Conservation (phyloP, 2,888 invertebrate genomes). For the Bimastos eiseni region DNA sequence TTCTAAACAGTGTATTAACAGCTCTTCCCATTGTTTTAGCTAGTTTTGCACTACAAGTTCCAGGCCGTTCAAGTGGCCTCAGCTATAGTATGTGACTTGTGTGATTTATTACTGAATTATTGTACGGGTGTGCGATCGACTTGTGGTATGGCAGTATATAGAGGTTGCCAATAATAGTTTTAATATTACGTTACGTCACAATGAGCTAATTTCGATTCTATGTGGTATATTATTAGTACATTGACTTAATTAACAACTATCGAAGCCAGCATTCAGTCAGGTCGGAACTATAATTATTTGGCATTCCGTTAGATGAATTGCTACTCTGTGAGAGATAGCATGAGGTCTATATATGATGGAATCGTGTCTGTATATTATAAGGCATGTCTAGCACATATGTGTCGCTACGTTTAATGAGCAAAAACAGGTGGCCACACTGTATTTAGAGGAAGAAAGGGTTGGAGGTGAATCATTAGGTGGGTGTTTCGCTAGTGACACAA, state of each 20-base stretch:
- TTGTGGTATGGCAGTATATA: neutral
- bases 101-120: neutral
- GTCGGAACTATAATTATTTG: neutral
- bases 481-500: neutral
- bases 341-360: no score
- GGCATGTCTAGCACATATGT: neutral
- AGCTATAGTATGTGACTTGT: no score
- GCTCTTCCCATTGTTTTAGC: no score
- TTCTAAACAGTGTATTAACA: no score
- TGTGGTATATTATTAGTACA: neutral
- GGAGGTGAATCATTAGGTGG: neutral
- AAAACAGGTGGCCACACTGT: neutral
- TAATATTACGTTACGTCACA: neutral
- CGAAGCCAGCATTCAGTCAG: no score
- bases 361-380: neutral
- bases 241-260: no score
- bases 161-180: neutral
- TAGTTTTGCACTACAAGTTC: no score
- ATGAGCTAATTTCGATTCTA: neutral
- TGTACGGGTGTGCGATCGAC: neutral
- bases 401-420: neutral
- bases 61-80: no score
- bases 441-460: neutral
- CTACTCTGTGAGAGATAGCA: neutral
- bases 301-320: neutral